A percentile compares a stretch with the other conserved stretches of the same genome.
Evolutionary conservation across 2,113 vertebrate species (phyloP).

Genomic region (Fukomys damarensis): DNA sequence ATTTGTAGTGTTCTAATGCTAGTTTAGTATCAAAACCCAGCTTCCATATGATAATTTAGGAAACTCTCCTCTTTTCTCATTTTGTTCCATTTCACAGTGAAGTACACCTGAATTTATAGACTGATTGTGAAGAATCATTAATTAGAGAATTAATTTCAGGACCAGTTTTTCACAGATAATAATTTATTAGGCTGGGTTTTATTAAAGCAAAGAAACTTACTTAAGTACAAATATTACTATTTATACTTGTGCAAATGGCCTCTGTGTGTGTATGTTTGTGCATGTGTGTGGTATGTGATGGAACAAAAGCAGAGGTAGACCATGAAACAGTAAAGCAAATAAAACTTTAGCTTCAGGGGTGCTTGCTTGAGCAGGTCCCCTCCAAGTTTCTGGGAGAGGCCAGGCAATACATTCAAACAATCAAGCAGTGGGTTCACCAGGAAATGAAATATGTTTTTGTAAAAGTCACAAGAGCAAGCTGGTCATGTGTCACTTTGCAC

Average conservation of each 20-base stretch:
- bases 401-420: not conserved
- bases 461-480: not conserved
- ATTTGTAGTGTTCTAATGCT: not conserved
- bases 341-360: not conserved
- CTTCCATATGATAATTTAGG: not conserved
- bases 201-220: not conserved
- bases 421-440: not conserved
- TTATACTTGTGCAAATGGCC: not conserved
- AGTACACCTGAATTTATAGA: not conserved
- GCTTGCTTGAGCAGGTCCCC: not conserved
- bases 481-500: not conserved
- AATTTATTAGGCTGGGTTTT: not conserved
- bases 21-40: not conserved
- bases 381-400: not conserved
- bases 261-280: no score
- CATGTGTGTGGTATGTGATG: not conserved
- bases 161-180: not conserved
- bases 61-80: not conserved
- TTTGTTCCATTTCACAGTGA: not conserved
- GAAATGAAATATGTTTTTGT: not conserved
- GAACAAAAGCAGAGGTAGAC: not conserved
- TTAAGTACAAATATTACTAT: not conserved
- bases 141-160: conserved; percentile 4
- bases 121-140: not conserved
- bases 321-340: not conserved